phyloP scores from a whole-genome alignment of 2,888 invertebrate genomes.

The Lithophane semibrunnea region DNA sequence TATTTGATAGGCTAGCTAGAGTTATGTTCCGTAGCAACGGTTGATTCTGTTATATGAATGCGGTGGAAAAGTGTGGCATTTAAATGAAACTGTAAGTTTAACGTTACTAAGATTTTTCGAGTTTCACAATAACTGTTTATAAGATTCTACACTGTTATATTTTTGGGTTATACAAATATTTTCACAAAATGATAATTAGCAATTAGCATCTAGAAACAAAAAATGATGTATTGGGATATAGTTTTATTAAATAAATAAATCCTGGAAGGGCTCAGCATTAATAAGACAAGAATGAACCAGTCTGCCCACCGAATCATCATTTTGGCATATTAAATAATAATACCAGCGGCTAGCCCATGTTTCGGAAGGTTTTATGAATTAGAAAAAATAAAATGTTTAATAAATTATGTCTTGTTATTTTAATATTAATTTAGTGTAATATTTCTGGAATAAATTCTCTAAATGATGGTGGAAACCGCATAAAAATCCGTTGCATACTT shows the following conservation, averaged over 20 bases:
- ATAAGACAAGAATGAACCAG: neutral
- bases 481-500: too few species aligned
- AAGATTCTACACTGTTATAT: neutral
- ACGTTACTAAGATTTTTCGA: neutral
- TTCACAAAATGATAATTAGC: neutral
- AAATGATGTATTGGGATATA: too few species aligned
- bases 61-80: constrained; percentile 23
- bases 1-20: constrained; percentile 42
- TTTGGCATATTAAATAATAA: neutral
- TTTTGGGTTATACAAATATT: neutral
- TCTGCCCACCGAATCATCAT: neutral
- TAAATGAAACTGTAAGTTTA: constrained; percentile 14
- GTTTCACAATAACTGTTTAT: neutral
- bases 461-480: too few species aligned
- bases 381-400: too few species aligned
- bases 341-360: neutral
- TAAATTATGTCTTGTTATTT: too few species aligned
- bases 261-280: neutral
- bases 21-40: constrained; percentile 32
- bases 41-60: constrained; percentile 25
- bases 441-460: too few species aligned
- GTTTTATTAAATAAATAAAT: neutral
- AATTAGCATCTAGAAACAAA: too few species aligned
- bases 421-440: too few species aligned
- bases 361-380: too few species aligned